phyloP scores from a whole-genome alignment of 2,113 vertebrate genomes.

The Muntiacus muntjak region DNA sequence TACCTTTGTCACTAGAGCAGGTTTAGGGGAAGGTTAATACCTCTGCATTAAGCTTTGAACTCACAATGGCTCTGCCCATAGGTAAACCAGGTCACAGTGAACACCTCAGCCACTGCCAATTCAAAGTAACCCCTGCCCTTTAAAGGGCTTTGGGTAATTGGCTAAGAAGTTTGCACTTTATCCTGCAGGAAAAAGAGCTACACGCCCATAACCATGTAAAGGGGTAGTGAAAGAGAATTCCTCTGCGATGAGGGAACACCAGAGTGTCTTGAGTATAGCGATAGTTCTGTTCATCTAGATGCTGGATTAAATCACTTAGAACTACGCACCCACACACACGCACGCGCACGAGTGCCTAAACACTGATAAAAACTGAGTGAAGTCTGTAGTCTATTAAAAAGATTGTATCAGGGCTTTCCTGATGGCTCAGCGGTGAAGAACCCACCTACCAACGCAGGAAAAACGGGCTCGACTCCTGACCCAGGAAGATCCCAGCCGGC shows the following conservation, averaged over 20 bases:
- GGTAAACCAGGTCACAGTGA: neutral
- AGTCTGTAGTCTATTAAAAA: neutral
- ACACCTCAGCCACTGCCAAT: neutral
- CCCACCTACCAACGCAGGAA: neutral
- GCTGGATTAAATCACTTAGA: neutral
- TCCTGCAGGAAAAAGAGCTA: neutral
- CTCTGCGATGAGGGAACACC: neutral
- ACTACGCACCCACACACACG: neutral
- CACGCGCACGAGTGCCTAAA: neutral
- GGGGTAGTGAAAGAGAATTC: rapidly evolving
- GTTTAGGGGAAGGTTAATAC: neutral
- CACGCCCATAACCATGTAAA: neutral
- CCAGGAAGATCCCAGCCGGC: neutral
- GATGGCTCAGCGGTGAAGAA: neutral
- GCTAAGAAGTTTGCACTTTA: neutral
- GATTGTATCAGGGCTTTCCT: neutral
- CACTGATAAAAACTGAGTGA: neutral
- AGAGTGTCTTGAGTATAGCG: neutral
- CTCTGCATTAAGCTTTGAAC: neutral
- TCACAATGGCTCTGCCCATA: neutral
- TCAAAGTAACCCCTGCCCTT: neutral
- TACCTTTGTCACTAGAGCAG: neutral
- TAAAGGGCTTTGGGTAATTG: neutral
- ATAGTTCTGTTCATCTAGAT: neutral
- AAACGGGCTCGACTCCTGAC: neutral